phyloP scores from a whole-genome alignment of 2,888 invertebrate genomes.

The Malthinus seriepunctatus region DNA sequence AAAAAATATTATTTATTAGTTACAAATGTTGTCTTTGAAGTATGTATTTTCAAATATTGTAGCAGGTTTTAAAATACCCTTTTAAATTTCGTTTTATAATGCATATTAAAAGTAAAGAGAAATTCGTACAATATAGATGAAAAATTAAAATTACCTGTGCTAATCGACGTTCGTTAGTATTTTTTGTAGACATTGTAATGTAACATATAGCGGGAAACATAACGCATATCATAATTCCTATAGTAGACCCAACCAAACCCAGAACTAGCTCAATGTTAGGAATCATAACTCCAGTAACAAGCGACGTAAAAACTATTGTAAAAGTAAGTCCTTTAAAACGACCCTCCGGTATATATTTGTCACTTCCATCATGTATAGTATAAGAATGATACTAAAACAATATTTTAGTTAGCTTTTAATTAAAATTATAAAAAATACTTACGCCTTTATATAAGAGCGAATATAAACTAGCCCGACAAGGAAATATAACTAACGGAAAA shows the following conservation, averaged over 20 bases:
- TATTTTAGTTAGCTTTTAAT: neutral
- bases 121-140: too few species aligned
- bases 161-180: constrained; percentile 79
- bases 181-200: constrained; percentile 79
- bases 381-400: constrained; percentile 61
- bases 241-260: constrained; percentile 92
- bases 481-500: constrained; percentile 96
- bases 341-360: constrained; percentile 78
- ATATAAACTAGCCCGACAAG: constrained; percentile 91
- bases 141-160: constrained; percentile 84
- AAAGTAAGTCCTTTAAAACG: constrained; percentile 85
- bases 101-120: too few species aligned
- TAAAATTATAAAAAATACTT: constrained; percentile 39
- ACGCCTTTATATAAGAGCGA: constrained; percentile 87
- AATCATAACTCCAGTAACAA: constrained; percentile 81
- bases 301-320: constrained; percentile 73
- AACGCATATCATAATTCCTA: constrained; percentile 90
- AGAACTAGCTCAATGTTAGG: constrained; percentile 95
- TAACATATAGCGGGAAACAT: constrained; percentile 92
- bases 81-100: neutral
- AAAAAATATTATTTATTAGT: constrained; percentile 40
- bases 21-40: neutral
- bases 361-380: constrained; percentile 64
- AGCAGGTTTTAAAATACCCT: neutral
- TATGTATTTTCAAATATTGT: too few species aligned